Evolutionary conservation across 2,888 invertebrate species (phyloP).

Genomic region (Volucella bombylans): DNA sequence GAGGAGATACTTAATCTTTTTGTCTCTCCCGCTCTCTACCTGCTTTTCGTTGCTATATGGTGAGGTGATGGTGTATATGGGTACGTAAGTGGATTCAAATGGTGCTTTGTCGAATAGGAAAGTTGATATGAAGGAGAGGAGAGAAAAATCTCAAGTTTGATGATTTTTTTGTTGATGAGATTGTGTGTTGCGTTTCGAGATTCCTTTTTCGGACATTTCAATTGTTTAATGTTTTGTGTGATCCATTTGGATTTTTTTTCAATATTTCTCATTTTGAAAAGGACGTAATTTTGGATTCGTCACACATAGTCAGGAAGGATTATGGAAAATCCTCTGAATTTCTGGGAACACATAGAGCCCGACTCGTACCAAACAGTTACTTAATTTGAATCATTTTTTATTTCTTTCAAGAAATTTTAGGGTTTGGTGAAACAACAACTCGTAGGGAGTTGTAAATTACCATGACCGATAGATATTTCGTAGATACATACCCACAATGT

Average conservation of each 20-base stretch:
- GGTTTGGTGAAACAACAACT: slow-evolving; percentile 47
- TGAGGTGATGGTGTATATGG: slow-evolving; percentile 20
- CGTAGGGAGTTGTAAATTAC: slow-evolving; percentile 39
- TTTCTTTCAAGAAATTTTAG: slow-evolving; percentile 46
- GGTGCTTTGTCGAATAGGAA: slow-evolving; percentile 30
- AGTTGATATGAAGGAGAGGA: slow-evolving; percentile 34
- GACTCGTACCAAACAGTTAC: slow-evolving; percentile 11
- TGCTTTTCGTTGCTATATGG: slow-evolving; percentile 66
- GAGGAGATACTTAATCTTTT: slow-evolving; percentile 56
- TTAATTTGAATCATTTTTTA: slow-evolving; percentile 53
- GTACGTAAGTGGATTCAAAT: slow-evolving; percentile 61
- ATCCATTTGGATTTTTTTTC: slow-evolving; percentile 22
- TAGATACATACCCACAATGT: slow-evolving; percentile 30
- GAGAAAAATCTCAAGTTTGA: slow-evolving; percentile 55
- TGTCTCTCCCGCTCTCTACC: slow-evolving; percentile 75
- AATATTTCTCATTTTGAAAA: not conserved
- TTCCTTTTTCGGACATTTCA: slow-evolving; percentile 38
- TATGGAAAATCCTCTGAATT: slow-evolving; percentile 57
- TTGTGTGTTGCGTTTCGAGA: slow-evolving; percentile 50
- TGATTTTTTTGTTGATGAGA: slow-evolving; percentile 49
- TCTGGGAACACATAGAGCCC: slow-evolving; percentile 29
- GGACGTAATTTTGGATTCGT: slow-evolving; percentile 69
- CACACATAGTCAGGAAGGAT: slow-evolving; percentile 71
- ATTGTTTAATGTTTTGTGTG: slow-evolving; percentile 63
- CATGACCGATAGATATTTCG: slow-evolving; percentile 33